Base-by-base conservation (phyloP, 2,113 vertebrate genomes). In the Cariama cristata region DNA sequence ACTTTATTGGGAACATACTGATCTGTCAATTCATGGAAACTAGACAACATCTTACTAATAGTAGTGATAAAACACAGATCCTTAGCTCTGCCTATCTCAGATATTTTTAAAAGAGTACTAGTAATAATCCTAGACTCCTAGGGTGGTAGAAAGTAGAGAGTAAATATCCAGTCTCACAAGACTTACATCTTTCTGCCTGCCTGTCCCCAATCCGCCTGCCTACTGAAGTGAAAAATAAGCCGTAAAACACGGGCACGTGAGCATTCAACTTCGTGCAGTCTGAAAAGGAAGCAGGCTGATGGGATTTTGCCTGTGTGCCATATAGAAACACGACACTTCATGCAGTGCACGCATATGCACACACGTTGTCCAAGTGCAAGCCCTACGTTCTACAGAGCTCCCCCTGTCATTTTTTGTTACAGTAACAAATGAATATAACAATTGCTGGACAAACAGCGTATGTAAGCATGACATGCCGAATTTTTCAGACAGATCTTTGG, bases 241-340 rank as follows among this genome's bases (percentile, higher is more conserved):
- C 35, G 26, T 27, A 60, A 52, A 60, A 26, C 44, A 33, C 2
- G 5, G 50, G 19, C 33, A 28, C 7, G 23, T 5, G 21, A 50
- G 20, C 5, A 35, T 33, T 42, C 50, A 53, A 6, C 44, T 23
- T 30, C 1, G 22, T 4, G 62, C 38, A n/a, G 47, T 12, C 1
- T 27, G 38, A 19, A 14, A 11, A 30, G 52, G 68, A 35, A 67
- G 38, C 45, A 19, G 24, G 42, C 33, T 71, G 42, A 19, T 14
- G 56, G 45, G 24, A 13, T 35, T 59, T 28, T 50, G 42, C 49
- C 73, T 14, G 6, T 33, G 52, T 5, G 5, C 77, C 30, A 9
- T 1, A 15, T 1, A 81, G 47, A 35, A 79, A 75, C 0, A 1
- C 8, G 8, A 18, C 33, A 42, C 38, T 63, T 42, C 0, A 22